These are phyloP conservation scores for Crotalus horridus DNA, from an alignment of 2,113 vertebrate genomes.

Conservation along the genomic window DNA sequence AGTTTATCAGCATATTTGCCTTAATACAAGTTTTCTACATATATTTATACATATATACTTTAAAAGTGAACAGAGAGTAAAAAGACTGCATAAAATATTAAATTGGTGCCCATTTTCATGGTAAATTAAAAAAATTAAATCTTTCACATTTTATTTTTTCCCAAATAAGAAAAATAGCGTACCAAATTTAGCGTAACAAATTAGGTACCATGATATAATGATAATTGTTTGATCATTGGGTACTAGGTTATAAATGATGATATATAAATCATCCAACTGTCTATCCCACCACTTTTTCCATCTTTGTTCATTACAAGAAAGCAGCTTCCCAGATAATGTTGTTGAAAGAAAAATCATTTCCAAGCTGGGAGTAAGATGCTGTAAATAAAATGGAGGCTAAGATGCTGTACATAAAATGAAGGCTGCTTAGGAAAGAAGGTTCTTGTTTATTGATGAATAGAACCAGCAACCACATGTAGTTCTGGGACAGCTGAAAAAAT, in stretches of 20 bases:
- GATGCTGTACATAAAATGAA: no score
- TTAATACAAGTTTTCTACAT: background rate
- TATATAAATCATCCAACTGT: background rate
- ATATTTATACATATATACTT: background rate
- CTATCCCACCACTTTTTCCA: background rate
- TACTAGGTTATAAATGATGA: background rate
- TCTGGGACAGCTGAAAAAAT: no score
- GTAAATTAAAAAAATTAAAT: background rate
- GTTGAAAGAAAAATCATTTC: no score
- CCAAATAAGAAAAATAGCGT: background rate
- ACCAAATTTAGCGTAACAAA: background rate
- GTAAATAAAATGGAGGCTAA: no score
- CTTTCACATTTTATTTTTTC: background rate
- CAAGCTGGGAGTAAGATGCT: no score
- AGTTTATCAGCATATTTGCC: background rate
- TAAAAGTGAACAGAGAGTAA: background rate
- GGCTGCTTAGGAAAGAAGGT: no score
- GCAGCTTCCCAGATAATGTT: background rate
- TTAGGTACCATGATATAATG: background rate
- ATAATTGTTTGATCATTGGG: background rate
- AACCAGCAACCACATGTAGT: no score
- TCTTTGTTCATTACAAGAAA: background rate
- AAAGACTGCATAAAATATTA: background rate
- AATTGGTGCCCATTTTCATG: background rate
- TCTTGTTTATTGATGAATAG: no score